Percentiles rank a stretch among this genome's conserved stretches.
These are phyloP conservation scores for Galaxea fascicularis DNA, from an alignment of 92 coral and sea anemone species.

Conservation along the genomic window DNA sequence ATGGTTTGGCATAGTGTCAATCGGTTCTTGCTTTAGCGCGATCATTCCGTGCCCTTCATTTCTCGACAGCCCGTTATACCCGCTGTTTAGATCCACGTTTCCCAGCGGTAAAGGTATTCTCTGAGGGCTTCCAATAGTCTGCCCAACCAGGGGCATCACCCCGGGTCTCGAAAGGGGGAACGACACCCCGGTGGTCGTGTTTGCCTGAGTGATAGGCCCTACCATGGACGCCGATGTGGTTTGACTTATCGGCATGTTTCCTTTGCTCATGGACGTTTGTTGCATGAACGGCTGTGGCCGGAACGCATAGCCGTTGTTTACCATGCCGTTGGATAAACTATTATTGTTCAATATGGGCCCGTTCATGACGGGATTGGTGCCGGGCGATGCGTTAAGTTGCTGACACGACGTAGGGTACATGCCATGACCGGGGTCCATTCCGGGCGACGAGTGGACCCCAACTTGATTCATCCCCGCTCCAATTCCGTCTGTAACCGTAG, in stretches of 20 bases:
- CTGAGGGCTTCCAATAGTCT: slow-evolving; percentile 73
- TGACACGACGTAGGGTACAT: slow-evolving; percentile 79
- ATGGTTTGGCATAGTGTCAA: slow-evolving; percentile 77
- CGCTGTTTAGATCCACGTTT: slow-evolving; percentile 77
- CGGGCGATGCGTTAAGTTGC: slow-evolving; percentile 71
- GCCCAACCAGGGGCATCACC: slow-evolving; percentile 78
- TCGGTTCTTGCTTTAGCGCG: slow-evolving; percentile 84
- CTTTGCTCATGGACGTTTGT: slow-evolving; percentile 75
- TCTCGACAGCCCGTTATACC: slow-evolving; percentile 75
- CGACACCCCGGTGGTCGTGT: slow-evolving; percentile 74
- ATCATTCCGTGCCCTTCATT: slow-evolving; percentile 82
- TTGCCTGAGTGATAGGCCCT: slow-evolving; percentile 67
- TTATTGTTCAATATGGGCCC: slow-evolving; percentile 81
- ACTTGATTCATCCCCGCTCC: slow-evolving; percentile 72
- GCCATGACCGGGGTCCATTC: slow-evolving; percentile 70
- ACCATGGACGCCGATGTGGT: slow-evolving; percentile 73
- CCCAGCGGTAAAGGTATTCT: slow-evolving; percentile 64
- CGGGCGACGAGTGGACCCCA: slow-evolving; percentile 68
- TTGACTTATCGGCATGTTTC: slow-evolving; percentile 76
- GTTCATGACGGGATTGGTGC: slow-evolving; percentile 63
- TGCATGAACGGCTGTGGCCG: slow-evolving; percentile 87
- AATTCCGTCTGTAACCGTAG: slow-evolving; percentile 64
- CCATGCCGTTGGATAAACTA: slow-evolving; percentile 79
- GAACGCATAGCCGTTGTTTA: slow-evolving; percentile 81
- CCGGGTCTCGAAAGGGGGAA: slow-evolving; percentile 84